phyloP scores from a whole-genome alignment of 35 echinoderm and acorn worm genomes.

The Ophiothrix spiculata region DNA sequence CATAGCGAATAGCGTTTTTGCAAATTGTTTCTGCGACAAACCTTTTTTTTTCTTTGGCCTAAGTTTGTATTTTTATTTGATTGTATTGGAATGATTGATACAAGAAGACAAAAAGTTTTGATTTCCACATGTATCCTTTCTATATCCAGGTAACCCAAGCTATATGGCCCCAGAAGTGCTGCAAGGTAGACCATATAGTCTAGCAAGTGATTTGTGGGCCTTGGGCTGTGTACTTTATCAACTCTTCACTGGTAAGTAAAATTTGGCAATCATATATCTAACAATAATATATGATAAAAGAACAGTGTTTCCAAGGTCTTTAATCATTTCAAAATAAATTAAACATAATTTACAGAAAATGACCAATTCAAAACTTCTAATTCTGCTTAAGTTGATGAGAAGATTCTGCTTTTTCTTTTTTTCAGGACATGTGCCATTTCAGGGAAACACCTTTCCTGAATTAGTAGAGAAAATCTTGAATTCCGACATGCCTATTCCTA shows the following conservation, averaged over 20 bases:
- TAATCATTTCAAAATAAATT: no score
- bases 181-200: conserved; percentile 65
- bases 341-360: no score
- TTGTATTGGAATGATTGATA: no score
- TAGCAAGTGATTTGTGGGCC: conserved; percentile 86
- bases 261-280: conserved; percentile 52
- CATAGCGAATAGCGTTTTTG: no score
- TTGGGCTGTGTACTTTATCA: conserved; percentile 89
- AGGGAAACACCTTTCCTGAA: conserved; percentile 53
- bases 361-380: no score
- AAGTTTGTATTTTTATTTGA: no score
- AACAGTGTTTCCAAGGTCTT: no score
- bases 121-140: neutral
- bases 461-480: conserved; percentile 70
- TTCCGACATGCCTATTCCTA: conserved; percentile 43
- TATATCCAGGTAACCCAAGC: conserved; percentile 46
- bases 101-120: neutral
- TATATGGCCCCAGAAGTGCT: conserved; percentile 89
- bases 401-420: no score
- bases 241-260: conserved; percentile 80
- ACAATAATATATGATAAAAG: neutral
- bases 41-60: no score
- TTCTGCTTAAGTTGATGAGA: no score
- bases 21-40: no score
- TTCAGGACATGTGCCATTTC: conserved; percentile 64